Evolutionary conservation across 2,888 invertebrate species (phyloP).

Genomic region (Troglohyphantes excavatus): DNA sequence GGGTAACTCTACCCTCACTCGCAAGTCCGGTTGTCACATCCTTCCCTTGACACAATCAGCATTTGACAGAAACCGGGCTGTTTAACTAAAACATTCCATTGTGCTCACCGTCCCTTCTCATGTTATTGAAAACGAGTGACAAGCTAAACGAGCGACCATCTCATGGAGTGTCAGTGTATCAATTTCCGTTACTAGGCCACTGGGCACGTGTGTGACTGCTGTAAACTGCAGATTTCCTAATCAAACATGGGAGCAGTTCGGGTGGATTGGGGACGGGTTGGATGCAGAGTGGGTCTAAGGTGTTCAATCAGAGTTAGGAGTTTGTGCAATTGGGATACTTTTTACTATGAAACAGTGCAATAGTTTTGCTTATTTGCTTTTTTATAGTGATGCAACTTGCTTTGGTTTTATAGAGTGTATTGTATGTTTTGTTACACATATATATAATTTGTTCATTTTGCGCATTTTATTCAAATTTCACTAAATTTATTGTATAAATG

Average conservation of each 20-base stretch:
- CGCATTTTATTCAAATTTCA: no score
- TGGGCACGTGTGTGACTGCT: not conserved
- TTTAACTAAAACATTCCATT: not conserved
- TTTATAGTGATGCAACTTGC: no score
- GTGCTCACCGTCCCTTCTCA: not conserved
- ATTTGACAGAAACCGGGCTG: not conserved
- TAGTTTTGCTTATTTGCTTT: no score
- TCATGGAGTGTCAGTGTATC: constrained; percentile 28
- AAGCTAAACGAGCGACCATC: not conserved
- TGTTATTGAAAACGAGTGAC: constrained; percentile 36
- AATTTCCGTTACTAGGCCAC: constrained; percentile 33
- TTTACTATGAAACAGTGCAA: no score
- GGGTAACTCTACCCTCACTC: no score
- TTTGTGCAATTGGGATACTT: no score
- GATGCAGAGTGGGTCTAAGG: not conserved
- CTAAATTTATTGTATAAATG: no score
- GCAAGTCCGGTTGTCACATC: not conserved
- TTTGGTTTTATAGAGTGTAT: no score
- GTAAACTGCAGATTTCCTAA: constrained; percentile 1
- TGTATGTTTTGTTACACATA: no score
- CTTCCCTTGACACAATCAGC: not conserved
- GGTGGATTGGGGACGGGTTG: not conserved
- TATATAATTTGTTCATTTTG: no score
- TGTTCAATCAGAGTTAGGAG: no score
- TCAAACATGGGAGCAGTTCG: constrained; percentile 16